Percentiles rank a stretch among this genome's conserved stretches.
These are phyloP conservation scores for Eulemur mongoz DNA, from an alignment of 2,797 vertebrate genomes.

Conservation along the genomic window DNA sequence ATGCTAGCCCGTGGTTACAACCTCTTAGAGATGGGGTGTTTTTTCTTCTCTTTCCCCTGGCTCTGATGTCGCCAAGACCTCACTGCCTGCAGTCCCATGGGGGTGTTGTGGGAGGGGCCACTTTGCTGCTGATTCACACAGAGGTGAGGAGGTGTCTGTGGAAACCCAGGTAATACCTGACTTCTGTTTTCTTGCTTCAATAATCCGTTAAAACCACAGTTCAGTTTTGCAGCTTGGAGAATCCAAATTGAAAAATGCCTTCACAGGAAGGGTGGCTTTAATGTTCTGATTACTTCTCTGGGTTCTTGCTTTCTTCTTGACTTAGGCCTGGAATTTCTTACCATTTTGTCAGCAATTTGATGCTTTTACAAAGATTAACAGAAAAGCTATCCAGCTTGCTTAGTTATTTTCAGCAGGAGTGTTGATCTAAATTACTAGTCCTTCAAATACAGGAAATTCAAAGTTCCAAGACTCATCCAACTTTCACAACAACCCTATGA, in stretches of 20 bases:
- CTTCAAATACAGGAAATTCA: constrained; percentile 12
- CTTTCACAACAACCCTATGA: neutral
- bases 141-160: neutral
- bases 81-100: neutral
- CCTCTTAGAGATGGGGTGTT: neutral
- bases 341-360: neutral
- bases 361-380: neutral
- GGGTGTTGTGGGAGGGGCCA: neutral
- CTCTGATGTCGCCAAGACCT: neutral
- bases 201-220: neutral
- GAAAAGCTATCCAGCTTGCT: neutral
- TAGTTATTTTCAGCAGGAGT: constrained; percentile 24
- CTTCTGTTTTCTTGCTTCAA: neutral
- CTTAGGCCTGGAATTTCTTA: neutral
- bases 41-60: neutral
- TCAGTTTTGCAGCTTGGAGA: neutral
- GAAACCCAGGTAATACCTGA: neutral
- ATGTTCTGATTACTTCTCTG: neutral
- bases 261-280: neutral
- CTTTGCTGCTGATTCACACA: neutral
- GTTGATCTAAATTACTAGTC: neutral
- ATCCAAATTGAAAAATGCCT: neutral
- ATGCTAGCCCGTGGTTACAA: neutral
- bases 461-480: constrained; percentile 2
- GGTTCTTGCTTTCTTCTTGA: neutral